phyloP scores from a whole-genome alignment of 1,140 invertebrate species.

The Amphibalanus amphitrite region DNA sequence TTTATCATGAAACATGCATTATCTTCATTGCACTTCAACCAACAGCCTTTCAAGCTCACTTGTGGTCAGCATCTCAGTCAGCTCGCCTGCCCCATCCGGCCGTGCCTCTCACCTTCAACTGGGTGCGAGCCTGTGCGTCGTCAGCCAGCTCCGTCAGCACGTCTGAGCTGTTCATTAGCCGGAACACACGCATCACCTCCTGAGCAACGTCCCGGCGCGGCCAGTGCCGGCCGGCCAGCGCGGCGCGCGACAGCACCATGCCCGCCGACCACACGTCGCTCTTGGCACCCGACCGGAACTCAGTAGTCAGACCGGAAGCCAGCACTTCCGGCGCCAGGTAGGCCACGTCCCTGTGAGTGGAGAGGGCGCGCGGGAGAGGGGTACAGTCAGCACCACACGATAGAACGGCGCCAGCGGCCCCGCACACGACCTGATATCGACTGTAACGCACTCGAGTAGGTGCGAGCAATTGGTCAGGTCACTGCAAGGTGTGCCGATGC shows the following conservation, averaged over 20 bases:
- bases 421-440: background rate
- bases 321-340: conserved; percentile 76
- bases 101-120: conserved; percentile 15
- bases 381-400: background rate
- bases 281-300: conserved; percentile 19
- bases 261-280: conserved; percentile 78
- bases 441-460: conserved; percentile 2
- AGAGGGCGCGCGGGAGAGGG: no score
- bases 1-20: no score
- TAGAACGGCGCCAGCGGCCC: background rate
- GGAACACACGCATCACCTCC: conserved; percentile 11
- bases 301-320: conserved; percentile 26
- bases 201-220: conserved; percentile 14
- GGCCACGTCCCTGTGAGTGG: conserved; percentile 38
- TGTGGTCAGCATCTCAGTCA: no score
- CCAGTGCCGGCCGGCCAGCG: conserved; percentile 44
- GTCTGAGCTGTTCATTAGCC: conserved; percentile 11
- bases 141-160: conserved; percentile 16
- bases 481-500: no score
- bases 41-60: no score
- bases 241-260: conserved; percentile 62
- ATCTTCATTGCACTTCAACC: no score
- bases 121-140: conserved; percentile 11
- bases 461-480: no score
- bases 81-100: no score